Percentiles rank a stretch among this genome's conserved stretches.
phyloP scores from a whole-genome alignment of 2,797 vertebrate species.

The Macrochelys suwanniensis region DNA sequence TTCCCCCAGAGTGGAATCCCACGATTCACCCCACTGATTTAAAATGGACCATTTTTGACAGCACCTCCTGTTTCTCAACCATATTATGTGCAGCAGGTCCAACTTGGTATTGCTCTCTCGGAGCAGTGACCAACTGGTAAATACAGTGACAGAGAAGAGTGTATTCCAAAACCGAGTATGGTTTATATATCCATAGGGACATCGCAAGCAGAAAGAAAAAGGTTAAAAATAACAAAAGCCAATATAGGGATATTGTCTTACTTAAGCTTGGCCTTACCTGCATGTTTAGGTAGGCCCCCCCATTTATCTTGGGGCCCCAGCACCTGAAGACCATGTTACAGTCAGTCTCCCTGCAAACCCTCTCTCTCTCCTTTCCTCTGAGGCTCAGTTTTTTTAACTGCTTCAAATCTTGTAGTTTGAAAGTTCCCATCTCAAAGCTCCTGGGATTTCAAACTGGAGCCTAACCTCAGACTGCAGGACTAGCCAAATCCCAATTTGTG shows the following conservation, averaged over 20 bases:
- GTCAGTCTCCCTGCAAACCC: background rate
- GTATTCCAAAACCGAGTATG: background rate
- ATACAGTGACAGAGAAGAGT: background rate
- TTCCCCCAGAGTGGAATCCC: background rate
- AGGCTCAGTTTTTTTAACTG: background rate
- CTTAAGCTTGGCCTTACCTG: background rate
- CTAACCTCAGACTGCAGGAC: background rate
- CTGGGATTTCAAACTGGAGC: background rate
- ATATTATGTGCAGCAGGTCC: background rate
- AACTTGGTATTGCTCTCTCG: background rate
- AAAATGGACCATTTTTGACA: fast-evolving
- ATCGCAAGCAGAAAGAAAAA: background rate
- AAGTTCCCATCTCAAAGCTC: background rate
- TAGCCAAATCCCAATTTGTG: fast-evolving
- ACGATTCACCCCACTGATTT: background rate
- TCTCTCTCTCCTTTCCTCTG: background rate
- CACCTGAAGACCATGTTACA: background rate
- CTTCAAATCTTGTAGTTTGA: background rate
- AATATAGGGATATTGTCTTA: background rate
- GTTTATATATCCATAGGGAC: background rate
- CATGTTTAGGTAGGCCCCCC: background rate
- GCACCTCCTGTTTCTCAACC: background rate
- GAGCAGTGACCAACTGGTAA: background rate
- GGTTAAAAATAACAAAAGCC: fast-evolving
- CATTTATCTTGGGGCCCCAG: background rate